Evolutionary conservation across 2,888 invertebrate genomes (phyloP), one percentile per base, ranked within the genome.

Genomic region (Eristalis arbustorum): DNA sequence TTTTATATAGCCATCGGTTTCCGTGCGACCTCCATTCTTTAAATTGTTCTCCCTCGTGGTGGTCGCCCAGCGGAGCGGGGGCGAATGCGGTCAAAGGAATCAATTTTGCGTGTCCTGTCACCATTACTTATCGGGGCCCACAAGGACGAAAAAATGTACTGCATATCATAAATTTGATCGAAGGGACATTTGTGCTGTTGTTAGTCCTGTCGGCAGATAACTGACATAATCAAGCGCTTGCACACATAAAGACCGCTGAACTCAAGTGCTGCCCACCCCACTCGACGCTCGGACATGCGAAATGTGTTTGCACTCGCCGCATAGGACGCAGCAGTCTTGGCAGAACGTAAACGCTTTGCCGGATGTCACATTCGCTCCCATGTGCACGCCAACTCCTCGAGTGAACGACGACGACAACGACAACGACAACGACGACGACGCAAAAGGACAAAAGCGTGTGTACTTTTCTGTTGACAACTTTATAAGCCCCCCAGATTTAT

Each of bases 41-140:
- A 37, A 72, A 72, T 67, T 68, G 63, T 62, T 80, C 59, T 66
- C 34, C 28, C 34, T 18, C 49, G 18, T 6, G 18, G 18, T 6
- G 18, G 49, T 18, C 18, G 49, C 31, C 1, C 1, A 31, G 31
- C 31, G 31, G 8, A 8, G 31, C 1, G 34, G 71, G 25, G 25
- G 2, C 25, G 18, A 59, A 63, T 14, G 40, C 62, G 40, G 34
- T 25, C 40, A 66, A 64, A 40, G 59, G 42, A 74, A 75, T 81
- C 71, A 64, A 75, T 81, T 81, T 64, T 71, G 81, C 75, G 75
- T 81, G 81, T 64, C 66, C 64, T 75, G 81, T 81, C 75, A 28
- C 63, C 75, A 75, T 75, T 75, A 69, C 57, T 81, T 75, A 73
- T 56, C 59, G 23, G 28, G 73, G 56, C 62, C 64, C 40, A 66